Evolutionary conservation across 2,888 invertebrate genomes (phyloP), one percentile per base, ranked within the genome.

Genomic region (Drosophila mercatorum): DNA sequence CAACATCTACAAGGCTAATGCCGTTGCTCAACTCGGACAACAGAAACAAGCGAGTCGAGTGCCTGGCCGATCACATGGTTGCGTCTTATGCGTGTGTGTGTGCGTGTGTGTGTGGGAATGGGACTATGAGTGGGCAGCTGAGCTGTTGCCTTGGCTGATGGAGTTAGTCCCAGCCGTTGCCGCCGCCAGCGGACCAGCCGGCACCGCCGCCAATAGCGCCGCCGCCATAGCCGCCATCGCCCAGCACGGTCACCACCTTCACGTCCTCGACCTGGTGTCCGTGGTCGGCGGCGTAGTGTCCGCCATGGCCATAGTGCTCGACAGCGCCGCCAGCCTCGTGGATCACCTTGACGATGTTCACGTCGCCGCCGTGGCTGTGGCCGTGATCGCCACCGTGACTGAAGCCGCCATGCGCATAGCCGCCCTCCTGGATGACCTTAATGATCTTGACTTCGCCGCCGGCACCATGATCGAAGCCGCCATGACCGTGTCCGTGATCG

Each of bases 1-100:
- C 83, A 81, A 69, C 80, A 75, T 83, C 83, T 74, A 74, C 86
- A 80, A 75, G 83, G 76, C 83, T 78, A 78, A 83, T 74, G 73
- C 74, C 83, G 62, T 73, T 68, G 74, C 58, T 70, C 75, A 82
- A 84, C 80, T 80, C 83, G 46, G 44, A 84, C 87, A 85, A 87
- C 84, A 84, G 63, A 72, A 87, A 83, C 79, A 81, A 78, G 41
- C 26, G 83, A 81, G 81, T 71, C 68, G 74, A 57, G 44, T 67
- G 69, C 71, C 77, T 41, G 72, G 75, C 75, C 61, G n/a, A 66
- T 75, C 74, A 72, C 76, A 72, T 65, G 62, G 63, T 41, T 8
- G 47, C 28, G 34, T n/a, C 34, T 26, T n/a, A 38, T 22, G 22
- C 4, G 61, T 31, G 22, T 6, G 68, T 31, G 5, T 49, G 56